These are phyloP conservation scores for Nyleta sp. DNA, from an alignment of 2,888 invertebrate genomes.

Conservation along the genomic window DNA sequence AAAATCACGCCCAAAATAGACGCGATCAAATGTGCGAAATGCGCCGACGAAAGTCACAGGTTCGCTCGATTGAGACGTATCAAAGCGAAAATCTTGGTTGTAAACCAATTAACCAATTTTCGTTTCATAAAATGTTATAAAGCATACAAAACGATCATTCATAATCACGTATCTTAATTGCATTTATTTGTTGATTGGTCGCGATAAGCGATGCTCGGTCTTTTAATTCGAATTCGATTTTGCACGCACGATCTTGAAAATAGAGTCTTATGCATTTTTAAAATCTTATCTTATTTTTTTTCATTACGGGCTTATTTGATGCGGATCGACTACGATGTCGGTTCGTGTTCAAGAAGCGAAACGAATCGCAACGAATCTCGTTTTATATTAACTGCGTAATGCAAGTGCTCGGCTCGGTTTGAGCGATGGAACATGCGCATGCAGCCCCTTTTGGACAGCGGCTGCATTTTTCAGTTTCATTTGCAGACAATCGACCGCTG, in stretches of 20 bases:
- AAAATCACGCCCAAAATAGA: conserved; percentile 28
- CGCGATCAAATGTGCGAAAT: conserved; percentile 1
- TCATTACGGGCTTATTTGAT: conserved; percentile 60
- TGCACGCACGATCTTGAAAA: conserved; percentile 55
- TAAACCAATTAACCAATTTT: conserved; percentile 28
- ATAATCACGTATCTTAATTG: conserved; percentile 41
- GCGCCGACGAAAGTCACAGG: too few species aligned
- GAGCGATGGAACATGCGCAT: conserved; percentile 66
- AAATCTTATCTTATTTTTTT: conserved; percentile 63
- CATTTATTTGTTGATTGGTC: conserved; percentile 56
- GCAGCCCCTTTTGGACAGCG: conserved; percentile 71
- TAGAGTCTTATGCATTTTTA: conserved; percentile 65
- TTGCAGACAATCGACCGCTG: conserved; percentile 77
- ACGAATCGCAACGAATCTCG: conserved; percentile 71
- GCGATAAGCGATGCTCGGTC: conserved; percentile 44
- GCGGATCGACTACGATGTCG: conserved; percentile 63
- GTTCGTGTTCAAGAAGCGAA: conserved; percentile 70
- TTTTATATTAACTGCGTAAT: conserved; percentile 69
- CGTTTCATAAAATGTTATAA: conserved; percentile 25
- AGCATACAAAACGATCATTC: conserved; percentile 30
- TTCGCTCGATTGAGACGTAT: neutral
- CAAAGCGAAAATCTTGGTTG: neutral
- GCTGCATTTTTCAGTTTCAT: conserved; percentile 77
- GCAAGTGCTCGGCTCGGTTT: conserved; percentile 61
- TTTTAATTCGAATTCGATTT: conserved; percentile 62